phyloP scores from a whole-genome alignment of 2,888 invertebrate species.

The Thyatira batis region DNA sequence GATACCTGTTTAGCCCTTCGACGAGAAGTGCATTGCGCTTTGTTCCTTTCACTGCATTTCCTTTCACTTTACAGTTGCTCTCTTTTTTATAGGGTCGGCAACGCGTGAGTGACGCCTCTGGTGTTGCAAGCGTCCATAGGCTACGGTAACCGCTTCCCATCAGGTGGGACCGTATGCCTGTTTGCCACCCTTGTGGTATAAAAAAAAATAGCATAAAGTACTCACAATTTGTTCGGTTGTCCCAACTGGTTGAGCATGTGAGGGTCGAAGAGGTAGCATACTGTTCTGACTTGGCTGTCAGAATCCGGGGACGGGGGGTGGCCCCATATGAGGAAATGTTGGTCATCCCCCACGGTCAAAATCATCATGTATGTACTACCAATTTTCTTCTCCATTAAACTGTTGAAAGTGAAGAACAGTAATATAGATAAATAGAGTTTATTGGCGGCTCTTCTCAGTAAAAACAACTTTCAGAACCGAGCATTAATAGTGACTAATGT shows the following conservation, averaged over 20 bases:
- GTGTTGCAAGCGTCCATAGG: no score
- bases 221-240: slow-evolving; percentile 56
- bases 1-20: no score
- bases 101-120: no score
- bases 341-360: slow-evolving; percentile 49
- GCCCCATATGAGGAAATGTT: slow-evolving; percentile 70
- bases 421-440: not conserved
- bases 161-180: no score
- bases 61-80: no score
- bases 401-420: slow-evolving; percentile 16
- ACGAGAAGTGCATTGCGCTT: no score
- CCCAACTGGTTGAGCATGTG: slow-evolving; percentile 62
- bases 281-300: slow-evolving; percentile 52
- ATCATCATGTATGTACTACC: slow-evolving; percentile 59
- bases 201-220: slow-evolving; percentile 6
- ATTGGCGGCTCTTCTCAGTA: no score
- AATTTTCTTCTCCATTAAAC: slow-evolving; percentile 64
- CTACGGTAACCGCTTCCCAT: no score
- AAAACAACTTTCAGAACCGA: no score
- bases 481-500: not conserved
- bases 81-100: no score
- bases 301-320: slow-evolving; percentile 57
- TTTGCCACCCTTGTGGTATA: not conserved
- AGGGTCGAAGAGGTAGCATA: slow-evolving; percentile 71
- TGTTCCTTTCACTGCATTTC: no score